Evolutionary conservation across 1,140 invertebrate genomes (phyloP), one percentile per base, ranked within the genome.

Genomic region (Phymorhynchus buccinoides): DNA sequence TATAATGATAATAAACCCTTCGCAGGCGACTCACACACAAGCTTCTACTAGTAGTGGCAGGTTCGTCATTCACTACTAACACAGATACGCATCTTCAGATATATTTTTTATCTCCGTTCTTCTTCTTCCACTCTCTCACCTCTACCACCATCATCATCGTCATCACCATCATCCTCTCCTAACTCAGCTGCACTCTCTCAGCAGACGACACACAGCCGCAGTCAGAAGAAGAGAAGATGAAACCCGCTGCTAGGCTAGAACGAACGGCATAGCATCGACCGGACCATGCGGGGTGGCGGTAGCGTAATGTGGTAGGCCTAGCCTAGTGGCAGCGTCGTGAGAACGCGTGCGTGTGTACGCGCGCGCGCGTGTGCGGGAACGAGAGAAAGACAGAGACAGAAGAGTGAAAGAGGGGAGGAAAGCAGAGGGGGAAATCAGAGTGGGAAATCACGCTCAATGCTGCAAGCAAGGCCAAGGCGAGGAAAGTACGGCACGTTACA

Each of bases 11-110:
- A 27, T 4, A 62, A 62, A n/a, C n/a, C n/a, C n/a, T n/a, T n/a
- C n/a, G n/a, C n/a, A n/a, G n/a, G n/a, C n/a, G n/a, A n/a, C n/a
- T n/a, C n/a, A n/a, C n/a, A n/a, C n/a, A n/a, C n/a, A n/a, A n/a
- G n/a, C n/a, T n/a, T n/a, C n/a, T n/a, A n/a, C n/a, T n/a, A n/a
- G n/a, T 4, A 35, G 6, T 6, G 7, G 30, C 68, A 3, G 68
- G 30, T 71, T 37, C 7, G 68, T 37, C 68, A 35, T 71, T 37
- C 30, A 32, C 35, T 12, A 37, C 3, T 37, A 7, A 75, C 35
- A 75, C 35, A 75, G 37, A 39, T 32, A 37, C 35, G 42, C 73
- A 75, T 75, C 73, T 75, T 75, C 73, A 6, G 73, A 27, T 75
- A 41, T 75, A 2, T 71, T 71, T 52, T 52, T 22, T 7, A 12